Conservation (phyloP, 2,888 invertebrate genomes). For the Thelaira solivaga region DNA sequence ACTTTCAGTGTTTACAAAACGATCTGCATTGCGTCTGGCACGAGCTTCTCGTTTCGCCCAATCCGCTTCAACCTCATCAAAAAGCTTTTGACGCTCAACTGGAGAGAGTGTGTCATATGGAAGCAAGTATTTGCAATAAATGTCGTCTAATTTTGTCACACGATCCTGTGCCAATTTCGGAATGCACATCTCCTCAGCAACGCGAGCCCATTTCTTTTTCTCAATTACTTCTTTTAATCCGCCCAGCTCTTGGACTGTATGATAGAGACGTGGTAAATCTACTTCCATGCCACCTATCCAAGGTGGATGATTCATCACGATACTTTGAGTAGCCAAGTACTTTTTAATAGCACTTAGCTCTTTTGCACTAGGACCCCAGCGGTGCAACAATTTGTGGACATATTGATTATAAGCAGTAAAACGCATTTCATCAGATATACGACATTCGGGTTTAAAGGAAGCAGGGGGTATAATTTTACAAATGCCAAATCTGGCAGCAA, state of each 20-base stretch:
- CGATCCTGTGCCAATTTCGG: constrained; percentile 88
- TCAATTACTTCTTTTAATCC: constrained; percentile 92
- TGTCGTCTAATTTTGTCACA: constrained; percentile 89
- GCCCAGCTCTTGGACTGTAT: constrained; percentile 89
- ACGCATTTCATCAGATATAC: constrained; percentile 88
- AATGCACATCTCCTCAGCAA: constrained; percentile 92
- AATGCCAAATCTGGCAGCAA: constrained; percentile 89
- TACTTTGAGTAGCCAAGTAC: constrained; percentile 86
- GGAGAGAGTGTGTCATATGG: constrained; percentile 90
- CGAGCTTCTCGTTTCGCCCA: constrained; percentile 84
- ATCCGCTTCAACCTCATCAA: constrained; percentile 84
- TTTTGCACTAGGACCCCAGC: constrained; percentile 93
- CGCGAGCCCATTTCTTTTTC: constrained; percentile 91
- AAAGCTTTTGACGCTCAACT: constrained; percentile 86
- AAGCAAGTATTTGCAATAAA: constrained; percentile 93
- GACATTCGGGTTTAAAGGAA: constrained; percentile 88
- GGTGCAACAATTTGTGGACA: constrained; percentile 88
- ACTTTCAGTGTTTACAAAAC: constrained; percentile 76
- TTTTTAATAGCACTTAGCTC: constrained; percentile 91
- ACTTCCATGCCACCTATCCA: constrained; percentile 94
- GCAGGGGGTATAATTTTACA: constrained; percentile 91
- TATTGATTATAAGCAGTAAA: constrained; percentile 94
- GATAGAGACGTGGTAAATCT: constrained; percentile 90
- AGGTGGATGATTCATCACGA: constrained; percentile 85
- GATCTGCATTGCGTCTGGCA: constrained; percentile 77